These are phyloP conservation scores for Seriola dumerili DNA, from an alignment of 2,113 vertebrate species.

Conservation along the genomic window DNA sequence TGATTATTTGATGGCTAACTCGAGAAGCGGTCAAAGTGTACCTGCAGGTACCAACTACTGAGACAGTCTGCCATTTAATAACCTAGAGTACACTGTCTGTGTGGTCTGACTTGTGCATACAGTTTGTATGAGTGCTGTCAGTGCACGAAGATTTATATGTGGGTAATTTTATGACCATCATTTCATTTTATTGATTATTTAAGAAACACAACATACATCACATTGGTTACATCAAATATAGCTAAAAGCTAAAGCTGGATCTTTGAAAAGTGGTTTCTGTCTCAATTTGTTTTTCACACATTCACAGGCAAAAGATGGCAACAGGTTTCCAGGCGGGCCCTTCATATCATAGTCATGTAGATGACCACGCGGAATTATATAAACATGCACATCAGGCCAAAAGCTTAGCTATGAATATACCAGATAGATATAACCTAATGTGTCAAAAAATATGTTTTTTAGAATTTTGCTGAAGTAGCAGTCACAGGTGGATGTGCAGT, in stretches of 20 bases:
- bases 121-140: background rate
- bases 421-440: background rate
- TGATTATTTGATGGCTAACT: background rate
- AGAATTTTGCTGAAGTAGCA: background rate
- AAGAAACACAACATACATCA: constrained; percentile 3
- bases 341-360: background rate
- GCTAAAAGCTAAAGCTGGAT: background rate
- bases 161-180: background rate
- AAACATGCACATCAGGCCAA: constrained; percentile 1
- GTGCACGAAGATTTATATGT: background rate
- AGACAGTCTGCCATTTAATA: background rate
- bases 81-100: background rate
- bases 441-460: background rate
- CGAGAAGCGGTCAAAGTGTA: background rate
- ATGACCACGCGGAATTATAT: background rate
- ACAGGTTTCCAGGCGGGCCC: background rate
- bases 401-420: background rate
- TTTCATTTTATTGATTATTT: constrained; percentile 19
- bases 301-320: background rate
- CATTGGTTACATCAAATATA: constrained; percentile 1
- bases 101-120: background rate
- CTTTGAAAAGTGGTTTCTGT: background rate
- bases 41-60: background rate
- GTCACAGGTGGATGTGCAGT: background rate
- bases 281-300: background rate